Base-by-base conservation (phyloP, 2,888 invertebrate species). In the Caenorhabditis plicata region DNA sequence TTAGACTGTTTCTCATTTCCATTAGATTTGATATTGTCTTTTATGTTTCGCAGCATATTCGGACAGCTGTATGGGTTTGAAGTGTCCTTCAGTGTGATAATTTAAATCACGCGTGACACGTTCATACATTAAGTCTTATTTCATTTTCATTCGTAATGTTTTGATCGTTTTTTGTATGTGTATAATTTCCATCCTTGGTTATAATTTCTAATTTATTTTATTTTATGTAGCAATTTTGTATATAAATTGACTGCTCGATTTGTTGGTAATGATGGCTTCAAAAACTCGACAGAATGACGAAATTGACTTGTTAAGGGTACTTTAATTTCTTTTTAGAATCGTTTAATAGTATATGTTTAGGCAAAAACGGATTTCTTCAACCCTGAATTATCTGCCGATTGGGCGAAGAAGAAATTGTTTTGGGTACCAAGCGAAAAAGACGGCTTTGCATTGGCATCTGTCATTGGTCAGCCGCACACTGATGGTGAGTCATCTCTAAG, bases 331-430 rank as follows among this genome's bases (percentile, higher is more conserved):
- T 23, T 17, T 27, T 42, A 23, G 25, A 29, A n/a, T 32, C 19
- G 8, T 5, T 2, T 13, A 17, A 39, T 13, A 23, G 9, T n/a
- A 13, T 15, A 31, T 36, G 32, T 53, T 38, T 41, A 43, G 44
- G 57, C 52, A 26, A 58, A 58, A 15, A 52, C 58, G 35, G 58
- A 58, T 26, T 53, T 49, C 13, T 40, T 53, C 32, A 58, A 58
- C 22, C 53, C 52, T 26, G 44, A 53, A 3, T 44, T 53, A 22
- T 50, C 49, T 32, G 95, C 98, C 58, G 96, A 98, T 87, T 99
- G 98, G 98, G 92, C 96, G 77, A 91, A 93, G 82, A 96, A 96
- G 85, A 88, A 92, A 81, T 86, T 96, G 80, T 91, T 96, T 73
- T 99, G 98, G 98, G 91, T 99, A 80, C 98, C 98, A 49, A 93